Evolutionary conservation across 2,888 invertebrate genomes (phyloP), one percentile per base, ranked within the genome.

Genomic region (Acronicta psi): DNA sequence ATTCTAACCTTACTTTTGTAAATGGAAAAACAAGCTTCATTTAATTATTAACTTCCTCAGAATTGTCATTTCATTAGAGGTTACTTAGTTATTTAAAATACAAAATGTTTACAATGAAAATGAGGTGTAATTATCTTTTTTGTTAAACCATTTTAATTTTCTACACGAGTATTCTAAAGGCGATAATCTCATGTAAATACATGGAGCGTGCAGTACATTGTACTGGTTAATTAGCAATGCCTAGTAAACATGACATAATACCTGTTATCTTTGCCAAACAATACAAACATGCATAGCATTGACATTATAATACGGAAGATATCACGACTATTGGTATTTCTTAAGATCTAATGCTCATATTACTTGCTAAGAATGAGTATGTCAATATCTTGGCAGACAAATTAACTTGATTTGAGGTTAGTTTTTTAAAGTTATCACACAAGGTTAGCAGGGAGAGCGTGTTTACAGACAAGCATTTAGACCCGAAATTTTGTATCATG

Each of bases 221-320:
- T 55, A 49, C 13, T 11, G 40, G n/a, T 23, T 31, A 17, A 46
- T 53, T 55, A 57, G 38, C 10, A 40, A 40, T n/a, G 25, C 13
- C 31, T n/a, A 40, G 53, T 10, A 36, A 57, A 62, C 14, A 58
- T 59, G 45, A 56, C 38, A 59, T 64, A 71, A 68, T 10, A 34
- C 14, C 9, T 58, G 45, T 42, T 62, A 56, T 47, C 47, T 51
- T 41, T 2, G 36, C 13, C 18, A 56, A 59, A 55, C 45, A 43
- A 13, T 14, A 37, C n/a, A 3, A 42, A 38, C 20, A 53, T 55
- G 20, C 45, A 41, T 23, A 10, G 41, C 37, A 52, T 56, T 65
- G 52, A 53, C 23, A 45, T 66, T 59, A 16, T 41, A 40, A 61
- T 56, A 17, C 41, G 61, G 37, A 56, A 58, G 17, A 42, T n/a